These are phyloP conservation scores for Epinephelus moara DNA, from an alignment of 2,113 vertebrate genomes.

Conservation along the genomic window DNA sequence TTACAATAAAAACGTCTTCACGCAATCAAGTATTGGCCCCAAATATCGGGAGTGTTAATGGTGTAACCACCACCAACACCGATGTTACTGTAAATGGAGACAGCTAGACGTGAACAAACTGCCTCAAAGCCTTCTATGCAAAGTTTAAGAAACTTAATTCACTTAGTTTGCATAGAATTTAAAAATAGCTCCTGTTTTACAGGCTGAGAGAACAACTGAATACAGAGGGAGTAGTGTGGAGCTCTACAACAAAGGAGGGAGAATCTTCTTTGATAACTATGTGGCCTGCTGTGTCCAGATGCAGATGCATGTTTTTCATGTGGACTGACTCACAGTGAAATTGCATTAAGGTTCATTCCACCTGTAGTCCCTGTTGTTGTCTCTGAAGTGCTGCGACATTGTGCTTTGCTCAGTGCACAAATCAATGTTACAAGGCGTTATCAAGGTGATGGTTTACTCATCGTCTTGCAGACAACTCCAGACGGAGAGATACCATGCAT, in stretches of 20 bases:
- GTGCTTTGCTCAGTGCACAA: background rate
- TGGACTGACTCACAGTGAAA: background rate
- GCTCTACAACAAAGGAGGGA: slow-evolving; percentile 88
- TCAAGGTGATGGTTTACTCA: slow-evolving; percentile 21
- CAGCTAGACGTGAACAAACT: too few relatives aligned
- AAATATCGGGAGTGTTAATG: too few relatives aligned
- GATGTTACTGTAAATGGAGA: too few relatives aligned
- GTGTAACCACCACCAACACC: too few relatives aligned
- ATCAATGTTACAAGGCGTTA: background rate
- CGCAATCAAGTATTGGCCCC: too few relatives aligned
- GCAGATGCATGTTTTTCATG: background rate
- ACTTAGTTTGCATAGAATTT: too few relatives aligned
- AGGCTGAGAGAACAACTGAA: too few relatives aligned
- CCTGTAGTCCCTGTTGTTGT: background rate
- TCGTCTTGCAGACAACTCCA: slow-evolving; percentile 87
- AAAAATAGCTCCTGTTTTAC: too few relatives aligned
- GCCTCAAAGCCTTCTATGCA: too few relatives aligned
- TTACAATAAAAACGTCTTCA: too few relatives aligned
- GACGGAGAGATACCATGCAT: slow-evolving; percentile 88
- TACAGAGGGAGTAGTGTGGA: too few relatives aligned
- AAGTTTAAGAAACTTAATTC: too few relatives aligned
- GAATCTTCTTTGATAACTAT: slow-evolving; percentile 93
- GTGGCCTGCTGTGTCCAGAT: slow-evolving; percentile 90
- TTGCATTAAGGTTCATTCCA: background rate
- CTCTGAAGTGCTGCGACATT: background rate